Evolutionary conservation across 2,888 invertebrate genomes (phyloP).

Genomic region (Caenorhabditis panamensis): DNA sequence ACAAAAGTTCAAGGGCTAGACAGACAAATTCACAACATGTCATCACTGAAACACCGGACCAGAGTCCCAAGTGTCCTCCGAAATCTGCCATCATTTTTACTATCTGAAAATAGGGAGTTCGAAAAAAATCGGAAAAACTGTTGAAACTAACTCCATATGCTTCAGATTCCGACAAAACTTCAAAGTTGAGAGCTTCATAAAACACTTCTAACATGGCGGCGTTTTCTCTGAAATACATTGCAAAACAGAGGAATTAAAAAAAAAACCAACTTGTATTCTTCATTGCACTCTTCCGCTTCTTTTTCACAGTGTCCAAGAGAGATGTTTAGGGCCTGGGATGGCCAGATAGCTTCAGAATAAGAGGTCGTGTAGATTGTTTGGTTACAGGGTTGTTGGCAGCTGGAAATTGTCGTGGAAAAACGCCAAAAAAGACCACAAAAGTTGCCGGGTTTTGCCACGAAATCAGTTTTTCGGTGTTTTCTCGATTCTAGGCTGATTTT

Average conservation of each 20-base stretch:
- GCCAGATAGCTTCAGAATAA: conserved; percentile 80
- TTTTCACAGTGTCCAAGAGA: conserved; percentile 73
- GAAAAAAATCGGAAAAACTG: background rate
- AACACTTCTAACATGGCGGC: conserved; percentile 80
- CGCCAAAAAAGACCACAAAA: too few relatives aligned
- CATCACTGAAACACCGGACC: conserved; percentile 79
- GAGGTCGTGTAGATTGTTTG: conserved; percentile 77
- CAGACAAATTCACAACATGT: conserved; percentile 78
- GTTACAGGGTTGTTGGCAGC: conserved; percentile 79
- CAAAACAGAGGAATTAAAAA: too few relatives aligned
- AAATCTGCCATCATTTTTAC: conserved; percentile 80
- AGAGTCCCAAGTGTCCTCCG: conserved; percentile 78
- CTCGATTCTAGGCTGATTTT: too few relatives aligned
- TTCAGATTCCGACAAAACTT: conserved; percentile 76
- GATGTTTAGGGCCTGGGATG: conserved; percentile 76
- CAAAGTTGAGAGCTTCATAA: conserved; percentile 79
- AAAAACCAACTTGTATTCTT: conserved; percentile 79
- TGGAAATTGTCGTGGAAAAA: too few relatives aligned
- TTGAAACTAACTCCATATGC: conserved; percentile 75
- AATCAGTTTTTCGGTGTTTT: too few relatives aligned
- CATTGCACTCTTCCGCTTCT: conserved; percentile 74
- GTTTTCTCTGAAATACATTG: conserved; percentile 74
- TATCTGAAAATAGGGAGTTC: conserved; percentile 71
- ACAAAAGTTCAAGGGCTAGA: conserved; percentile 71
- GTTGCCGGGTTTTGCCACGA: too few relatives aligned